A percentile compares a stretch with the other conserved stretches of the same genome.
phyloP scores from a whole-genome alignment of 1,140 invertebrate genomes.

The Monochamus saltuarius region DNA sequence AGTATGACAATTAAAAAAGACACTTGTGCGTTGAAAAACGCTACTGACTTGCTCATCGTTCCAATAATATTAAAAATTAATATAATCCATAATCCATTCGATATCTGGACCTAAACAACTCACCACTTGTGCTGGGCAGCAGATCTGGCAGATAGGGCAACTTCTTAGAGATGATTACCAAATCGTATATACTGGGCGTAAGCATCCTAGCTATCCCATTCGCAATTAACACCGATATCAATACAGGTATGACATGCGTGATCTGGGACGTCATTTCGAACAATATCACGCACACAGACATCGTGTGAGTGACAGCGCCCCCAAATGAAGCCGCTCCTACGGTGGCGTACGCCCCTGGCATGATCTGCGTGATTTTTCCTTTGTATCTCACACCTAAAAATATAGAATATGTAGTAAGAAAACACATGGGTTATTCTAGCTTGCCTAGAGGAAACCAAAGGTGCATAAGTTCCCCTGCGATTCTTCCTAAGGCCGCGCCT shows the following conservation, averaged over 20 bases:
- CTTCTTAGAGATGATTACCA: slow-evolving; percentile 95
- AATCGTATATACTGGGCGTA: slow-evolving; percentile 96
- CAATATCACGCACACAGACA: slow-evolving; percentile 95
- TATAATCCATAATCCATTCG: no score
- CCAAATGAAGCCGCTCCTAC: slow-evolving; percentile 94
- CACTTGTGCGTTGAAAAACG: no score
- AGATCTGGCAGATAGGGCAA: slow-evolving; percentile 93
- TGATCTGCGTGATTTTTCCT: slow-evolving; percentile 77
- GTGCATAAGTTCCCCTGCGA: slow-evolving; percentile 90
- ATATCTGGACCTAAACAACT: slow-evolving; percentile 37
- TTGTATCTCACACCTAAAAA: slow-evolving; percentile 70
- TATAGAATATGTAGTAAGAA: neutral
- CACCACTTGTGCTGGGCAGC: slow-evolving; percentile 76
- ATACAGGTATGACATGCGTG: slow-evolving; percentile 93
- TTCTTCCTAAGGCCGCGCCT: slow-evolving; percentile 88
- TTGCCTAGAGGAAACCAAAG: slow-evolving; percentile 74
- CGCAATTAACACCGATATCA: slow-evolving; percentile 89
- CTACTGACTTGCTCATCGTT: no score
- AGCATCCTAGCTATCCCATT: slow-evolving; percentile 92
- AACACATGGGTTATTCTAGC: neutral
- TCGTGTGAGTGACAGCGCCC: slow-evolving; percentile 94
- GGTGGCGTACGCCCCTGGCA: slow-evolving; percentile 89
- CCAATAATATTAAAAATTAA: no score
- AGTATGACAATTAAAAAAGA: no score
- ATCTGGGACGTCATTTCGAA: slow-evolving; percentile 92